Evolutionary conservation across 2,797 vertebrate species (phyloP), one percentile per base, ranked within the genome.

Genomic region (Zalophus californianus): DNA sequence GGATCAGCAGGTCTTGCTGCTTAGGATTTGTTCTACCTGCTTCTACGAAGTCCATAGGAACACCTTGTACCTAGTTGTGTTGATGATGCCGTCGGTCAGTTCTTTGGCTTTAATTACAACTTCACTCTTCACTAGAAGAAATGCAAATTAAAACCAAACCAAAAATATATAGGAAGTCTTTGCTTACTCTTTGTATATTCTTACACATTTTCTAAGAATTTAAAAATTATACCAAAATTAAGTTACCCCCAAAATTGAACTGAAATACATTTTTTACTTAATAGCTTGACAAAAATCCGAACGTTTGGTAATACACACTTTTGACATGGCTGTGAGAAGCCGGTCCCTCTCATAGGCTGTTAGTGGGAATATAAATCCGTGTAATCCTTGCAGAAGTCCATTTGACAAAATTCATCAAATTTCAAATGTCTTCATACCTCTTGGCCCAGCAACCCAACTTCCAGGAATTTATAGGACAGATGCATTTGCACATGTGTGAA

Each of bases 91-190:
- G 5, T 66, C 14, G 6, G 27, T 66, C 38, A 38, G 50, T 41
- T 82, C 58, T 62, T 75, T 48, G 66, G 29, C 15, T 94, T 82
- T 60, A 38, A 35, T 91, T 25, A 62, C 48, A 78, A 68, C 12
- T 29, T 82, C 18, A 48, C 25, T 77, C 68, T 86, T 35, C 77
- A 87, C 73, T 70, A 70, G 41, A 79, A 94, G 88, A 90, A 96
- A 70, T 90, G 35, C 79, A 64, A 90, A 77, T 60, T 86, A 75
- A 85, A 92, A 15, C 16, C 60, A 48, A 95, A 88, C 58, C 62
- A 66, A 89, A 54, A 84, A 75, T 78, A 64, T 21, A 16, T 25
- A 62, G 29, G 20, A 92, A 41, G 41, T 18, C 12, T 85, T 68
- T 35, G 14, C 18, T 68, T 68, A 35, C n/a, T 35, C n/a, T 68